Evolutionary conservation across 2,797 vertebrate genomes (phyloP), one percentile per base, ranked within the genome.

Genomic region (Erethizon dorsatum): DNA sequence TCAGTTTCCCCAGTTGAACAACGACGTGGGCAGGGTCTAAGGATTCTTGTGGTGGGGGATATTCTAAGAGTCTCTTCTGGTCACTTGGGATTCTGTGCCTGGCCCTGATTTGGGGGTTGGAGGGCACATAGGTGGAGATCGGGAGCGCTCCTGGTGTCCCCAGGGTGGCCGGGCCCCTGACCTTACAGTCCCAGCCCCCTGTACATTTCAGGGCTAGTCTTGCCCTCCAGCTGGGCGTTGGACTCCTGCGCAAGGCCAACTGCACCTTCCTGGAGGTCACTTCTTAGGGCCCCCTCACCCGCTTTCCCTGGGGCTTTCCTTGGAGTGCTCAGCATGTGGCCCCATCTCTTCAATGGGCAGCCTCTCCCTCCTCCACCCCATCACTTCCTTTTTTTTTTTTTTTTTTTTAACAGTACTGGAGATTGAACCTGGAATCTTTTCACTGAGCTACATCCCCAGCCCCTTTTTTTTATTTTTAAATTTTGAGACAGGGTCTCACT

Each of bases 1-100:
- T 84, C 85, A 37, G 63, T 84, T 95, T 92, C 77, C 91, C 65
- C 4, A 15, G 12, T 47, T 50, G 45, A 47, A 75, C 26, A 75
- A 75, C 24, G 45, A 50, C 45, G 45, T 47, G 24, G 45, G 13
- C 73, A 83, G 61, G 17, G 65, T 77, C 77, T 37, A 54, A 79
- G 50, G 85, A 20, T 5, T 57, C 54, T 73, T 71, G 17, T 45
- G 28, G n/a, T 3, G 26, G 17, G n/a, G 80, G 24, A n/a, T 18
- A 31, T 61, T 47, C 56, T 73, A 31, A 31, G 47, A 73, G 71
- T 63, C 88, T 67, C 45, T 83, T 50, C 57, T 86, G 33, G 71
- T 79, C 83, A 1, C 50, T 45, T 28, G 59, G 52, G 33, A 69
- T 88, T 84, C 83, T 33, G 3, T 37, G 1, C 8, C 54, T 12